Base-by-base conservation (phyloP, 1,140 invertebrate genomes). In the Dendroctonus valens region DNA sequence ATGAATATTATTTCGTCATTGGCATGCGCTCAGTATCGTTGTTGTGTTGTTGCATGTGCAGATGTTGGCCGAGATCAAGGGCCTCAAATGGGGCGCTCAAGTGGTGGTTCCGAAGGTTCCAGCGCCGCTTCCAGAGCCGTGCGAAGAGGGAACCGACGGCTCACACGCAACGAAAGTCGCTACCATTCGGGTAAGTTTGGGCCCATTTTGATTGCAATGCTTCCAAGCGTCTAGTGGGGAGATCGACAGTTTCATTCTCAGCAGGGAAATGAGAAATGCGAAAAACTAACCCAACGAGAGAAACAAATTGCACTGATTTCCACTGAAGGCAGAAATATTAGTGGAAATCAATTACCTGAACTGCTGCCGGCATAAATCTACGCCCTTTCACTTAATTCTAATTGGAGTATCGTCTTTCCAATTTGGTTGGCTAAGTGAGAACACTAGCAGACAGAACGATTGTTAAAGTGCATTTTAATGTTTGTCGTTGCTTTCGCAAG, bases 111-210 rank as follows among this genome's bases (percentile, higher is more conserved):
- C 76, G 75, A 59, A 79, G 76, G 58, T 8, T 67, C 78, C 73
- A 73, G 79, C 78, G 68, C 70, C 26, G 78, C 79, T 67, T 79
- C 80, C 70, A 82, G 82, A 76, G 85, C 82, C 65, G 84, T 89
- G 74, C 85, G 91, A 75, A 85, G 91, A 76, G 91, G 90, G 75
- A 93, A 95, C 80, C 84, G 94, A 67, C 83, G 93, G 74, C 87
- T 96, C 60, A 97, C 94, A 69, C 84, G 94, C 75, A 94, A 96
- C 83, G 95, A 97, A 82, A 95, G 91, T 81, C 85, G 95, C 73
- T 98, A 97, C 81, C 95, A 97, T 81, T 97, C 94, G 80, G 94
- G 94, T 96, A 87, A 89, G 65, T 62, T 26, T 26, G 26, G 26
- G 1, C 26, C 26, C 26, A 26, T 26, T 26, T 26, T 26, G 26